Evolutionary conservation across 2,888 invertebrate genomes (phyloP).

Genomic region (Sinodicranocentrus sp.): DNA sequence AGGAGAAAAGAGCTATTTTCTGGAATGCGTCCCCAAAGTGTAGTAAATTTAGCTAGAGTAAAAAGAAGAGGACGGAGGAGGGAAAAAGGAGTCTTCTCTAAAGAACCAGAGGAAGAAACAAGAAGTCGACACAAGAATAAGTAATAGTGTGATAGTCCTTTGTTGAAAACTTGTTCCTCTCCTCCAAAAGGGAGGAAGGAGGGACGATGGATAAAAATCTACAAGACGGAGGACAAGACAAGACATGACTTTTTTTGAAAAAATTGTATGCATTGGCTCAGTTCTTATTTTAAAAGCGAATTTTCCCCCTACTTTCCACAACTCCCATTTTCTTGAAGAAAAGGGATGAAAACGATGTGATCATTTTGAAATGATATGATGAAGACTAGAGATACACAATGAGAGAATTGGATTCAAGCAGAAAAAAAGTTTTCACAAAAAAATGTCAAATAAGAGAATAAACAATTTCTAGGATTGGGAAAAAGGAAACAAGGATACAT

Average conservation of each 20-base stretch:
- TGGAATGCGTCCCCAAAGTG: slow-evolving; percentile 77
- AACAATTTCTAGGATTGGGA: too few species aligned
- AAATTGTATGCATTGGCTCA: too few species aligned
- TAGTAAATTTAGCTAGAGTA: slow-evolving; percentile 76
- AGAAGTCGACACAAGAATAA: slow-evolving; percentile 14
- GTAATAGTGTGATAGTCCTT: slow-evolving; percentile 29
- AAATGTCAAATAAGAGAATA: too few species aligned
- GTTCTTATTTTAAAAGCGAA: too few species aligned
- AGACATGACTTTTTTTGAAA: too few species aligned
- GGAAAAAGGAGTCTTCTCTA: slow-evolving; percentile 6
- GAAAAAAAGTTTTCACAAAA: too few species aligned
- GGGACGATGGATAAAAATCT: not conserved
- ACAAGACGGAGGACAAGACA: not conserved
- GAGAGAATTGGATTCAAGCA: too few species aligned
- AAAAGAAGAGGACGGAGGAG: slow-evolving; percentile 18
- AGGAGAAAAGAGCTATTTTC: slow-evolving; percentile 77
- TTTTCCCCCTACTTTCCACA: too few species aligned
- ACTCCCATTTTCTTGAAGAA: too few species aligned
- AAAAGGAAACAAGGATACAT: too few species aligned
- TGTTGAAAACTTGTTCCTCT: slow-evolving; percentile 18
- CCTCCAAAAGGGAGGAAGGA: not conserved
- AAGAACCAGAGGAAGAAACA: not conserved
- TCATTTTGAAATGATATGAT: not conserved
- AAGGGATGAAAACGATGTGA: too few species aligned
- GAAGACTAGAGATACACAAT: too few species aligned